phyloP scores from a whole-genome alignment of 1,140 invertebrate genomes.

The Sycophila sp. region DNA sequence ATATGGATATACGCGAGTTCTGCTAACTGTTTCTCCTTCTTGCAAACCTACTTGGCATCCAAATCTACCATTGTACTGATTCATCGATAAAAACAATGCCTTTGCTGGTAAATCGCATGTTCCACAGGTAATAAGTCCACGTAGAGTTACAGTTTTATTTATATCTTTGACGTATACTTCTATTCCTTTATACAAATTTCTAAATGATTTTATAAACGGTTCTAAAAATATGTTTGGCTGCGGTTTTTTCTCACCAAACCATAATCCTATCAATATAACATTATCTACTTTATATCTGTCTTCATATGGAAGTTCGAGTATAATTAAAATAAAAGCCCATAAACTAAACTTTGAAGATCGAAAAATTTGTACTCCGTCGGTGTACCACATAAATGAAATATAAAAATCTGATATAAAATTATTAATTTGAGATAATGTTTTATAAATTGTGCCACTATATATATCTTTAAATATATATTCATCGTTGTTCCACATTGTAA shows the following conservation, averaged over 20 bases:
- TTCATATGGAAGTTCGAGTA: constrained; percentile 25
- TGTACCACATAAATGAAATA: background rate
- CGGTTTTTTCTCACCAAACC: constrained; percentile 35
- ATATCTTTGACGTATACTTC: constrained; percentile 3
- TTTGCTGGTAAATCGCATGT: constrained; percentile 6
- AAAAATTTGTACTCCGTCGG: constrained; percentile 1
- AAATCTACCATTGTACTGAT: no score
- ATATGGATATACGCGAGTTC: constrained; percentile 6
- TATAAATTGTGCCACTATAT: background rate
- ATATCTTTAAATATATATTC: background rate
- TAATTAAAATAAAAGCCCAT: background rate
- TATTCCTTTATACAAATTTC: background rate
- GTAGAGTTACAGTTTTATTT: background rate
- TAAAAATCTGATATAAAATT: background rate
- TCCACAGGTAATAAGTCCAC: background rate
- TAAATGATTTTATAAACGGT: background rate
- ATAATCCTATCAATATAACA: constrained; percentile 8
- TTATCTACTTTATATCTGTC: constrained; percentile 33
- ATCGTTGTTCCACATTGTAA: background rate
- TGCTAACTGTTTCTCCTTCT: background rate
- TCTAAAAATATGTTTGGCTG: constrained; percentile 2
- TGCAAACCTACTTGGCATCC: background rate
- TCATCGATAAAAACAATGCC: constrained; percentile 4
- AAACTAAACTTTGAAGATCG: background rate
- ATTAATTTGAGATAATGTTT: background rate